phyloP scores from a whole-genome alignment of 2,888 invertebrate genomes.

The Eristalinus aeneus region DNA sequence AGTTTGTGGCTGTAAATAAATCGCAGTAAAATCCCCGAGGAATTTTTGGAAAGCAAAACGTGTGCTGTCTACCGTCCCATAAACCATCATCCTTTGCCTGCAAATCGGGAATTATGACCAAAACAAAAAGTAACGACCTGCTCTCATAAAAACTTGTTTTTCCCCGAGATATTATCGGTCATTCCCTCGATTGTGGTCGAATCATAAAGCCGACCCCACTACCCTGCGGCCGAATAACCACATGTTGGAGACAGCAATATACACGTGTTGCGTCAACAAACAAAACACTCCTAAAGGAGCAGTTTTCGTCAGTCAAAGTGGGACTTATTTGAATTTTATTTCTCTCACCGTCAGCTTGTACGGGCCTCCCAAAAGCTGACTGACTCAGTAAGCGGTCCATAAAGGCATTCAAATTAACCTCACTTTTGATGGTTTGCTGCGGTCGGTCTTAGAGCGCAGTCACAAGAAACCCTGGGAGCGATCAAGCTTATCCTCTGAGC shows the following conservation, averaged over 20 bases:
- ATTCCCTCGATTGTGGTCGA: neutral
- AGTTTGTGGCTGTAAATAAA: conserved; percentile 20
- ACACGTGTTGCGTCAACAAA: conserved; percentile 36
- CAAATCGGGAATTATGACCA: conserved; percentile 7
- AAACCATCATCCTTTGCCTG: conserved; percentile 3
- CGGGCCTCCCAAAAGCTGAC: neutral
- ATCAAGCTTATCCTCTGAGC: neutral
- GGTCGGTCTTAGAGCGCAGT: neutral
- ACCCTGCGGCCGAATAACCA: conserved; percentile 1
- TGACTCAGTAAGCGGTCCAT: neutral
- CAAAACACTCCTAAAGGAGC: neutral
- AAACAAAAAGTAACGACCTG: conserved; percentile 21
- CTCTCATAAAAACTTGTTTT: conserved; percentile 7
- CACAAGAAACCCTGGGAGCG: neutral
- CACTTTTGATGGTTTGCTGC: neutral
- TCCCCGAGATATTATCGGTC: conserved; percentile 20
- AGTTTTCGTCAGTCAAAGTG: neutral
- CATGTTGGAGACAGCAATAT: conserved; percentile 31
- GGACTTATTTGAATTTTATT: neutral
- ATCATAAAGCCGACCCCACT: neutral
- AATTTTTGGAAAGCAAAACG: conserved; percentile 6
- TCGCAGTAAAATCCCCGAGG: conserved; percentile 27
- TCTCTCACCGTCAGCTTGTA: conserved; percentile 3
- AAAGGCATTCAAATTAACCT: neutral
- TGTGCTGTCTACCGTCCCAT: conserved; percentile 16